A percentile compares a stretch with the other conserved stretches of the same genome.
Evolutionary conservation across 2,888 invertebrate species (phyloP).

Genomic region (Sinotaia quadrata): DNA sequence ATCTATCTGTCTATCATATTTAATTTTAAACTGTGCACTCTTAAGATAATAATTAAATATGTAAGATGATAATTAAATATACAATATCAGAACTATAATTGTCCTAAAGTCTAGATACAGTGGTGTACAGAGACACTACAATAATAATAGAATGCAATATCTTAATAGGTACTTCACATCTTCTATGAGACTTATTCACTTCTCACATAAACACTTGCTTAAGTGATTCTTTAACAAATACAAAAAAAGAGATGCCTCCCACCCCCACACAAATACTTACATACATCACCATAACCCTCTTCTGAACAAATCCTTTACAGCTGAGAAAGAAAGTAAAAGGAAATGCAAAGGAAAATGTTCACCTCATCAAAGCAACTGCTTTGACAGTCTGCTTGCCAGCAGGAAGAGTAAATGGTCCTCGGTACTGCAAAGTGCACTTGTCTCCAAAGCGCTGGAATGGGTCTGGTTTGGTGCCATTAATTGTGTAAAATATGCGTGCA

Average conservation of each 20-base stretch:
- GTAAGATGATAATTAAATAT: too few species aligned
- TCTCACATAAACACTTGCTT: background rate
- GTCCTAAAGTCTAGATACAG: too few species aligned
- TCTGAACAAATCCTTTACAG: background rate
- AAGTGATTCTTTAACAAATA: background rate
- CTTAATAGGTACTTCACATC: too few species aligned
- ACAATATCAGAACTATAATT: too few species aligned
- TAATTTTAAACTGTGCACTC: too few species aligned
- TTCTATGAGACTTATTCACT: too few species aligned
- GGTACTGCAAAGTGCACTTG: constrained; percentile 68
- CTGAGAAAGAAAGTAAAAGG: background rate
- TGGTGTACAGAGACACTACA: too few species aligned
- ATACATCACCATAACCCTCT: background rate
- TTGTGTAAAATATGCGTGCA: constrained; percentile 70
- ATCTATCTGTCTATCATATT: background rate
- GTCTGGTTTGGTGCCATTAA: constrained; percentile 72
- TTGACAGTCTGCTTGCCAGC: constrained; percentile 71
- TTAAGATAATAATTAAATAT: too few species aligned
- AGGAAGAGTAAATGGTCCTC: constrained; percentile 69
- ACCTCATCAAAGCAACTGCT: constrained; percentile 70
- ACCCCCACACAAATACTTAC: constrained; percentile 1
- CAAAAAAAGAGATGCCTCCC: too few species aligned
- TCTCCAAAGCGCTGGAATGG: constrained; percentile 68
- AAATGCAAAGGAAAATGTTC: constrained; percentile 30
- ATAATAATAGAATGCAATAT: too few species aligned